These are phyloP conservation scores for Catocala fraxini DNA, from an alignment of 2,888 invertebrate genomes.

Conservation along the genomic window DNA sequence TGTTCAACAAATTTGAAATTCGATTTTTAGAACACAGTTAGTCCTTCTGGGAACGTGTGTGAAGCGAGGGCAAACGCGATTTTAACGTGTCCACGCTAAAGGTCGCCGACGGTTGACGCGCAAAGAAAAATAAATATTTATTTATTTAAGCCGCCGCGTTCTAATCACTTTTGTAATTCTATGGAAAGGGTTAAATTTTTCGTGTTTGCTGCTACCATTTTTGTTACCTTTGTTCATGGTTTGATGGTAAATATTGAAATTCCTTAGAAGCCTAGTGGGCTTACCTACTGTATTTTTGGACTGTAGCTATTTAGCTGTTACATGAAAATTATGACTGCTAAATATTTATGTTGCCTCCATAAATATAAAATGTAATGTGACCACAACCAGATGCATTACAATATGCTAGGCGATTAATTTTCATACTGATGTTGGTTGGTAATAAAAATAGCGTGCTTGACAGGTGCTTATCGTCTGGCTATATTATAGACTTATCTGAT, in stretches of 20 bases:
- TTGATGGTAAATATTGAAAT: constrained; percentile 55
- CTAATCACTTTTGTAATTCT: constrained; percentile 79
- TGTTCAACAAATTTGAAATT: constrained; percentile 62
- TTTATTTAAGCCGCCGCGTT: constrained; percentile 55
- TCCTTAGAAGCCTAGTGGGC: constrained; percentile 32
- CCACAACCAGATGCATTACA: constrained; percentile 17
- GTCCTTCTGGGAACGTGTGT: constrained; percentile 75
- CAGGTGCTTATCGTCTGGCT: constrained; percentile 27
- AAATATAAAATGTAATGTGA: constrained; percentile 10
- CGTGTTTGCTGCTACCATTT: constrained; percentile 62
- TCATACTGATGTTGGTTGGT: constrained; percentile 22
- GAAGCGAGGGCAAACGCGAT: constrained; percentile 58
- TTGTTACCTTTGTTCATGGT: constrained; percentile 50
- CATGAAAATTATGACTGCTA: constrained; percentile 18
- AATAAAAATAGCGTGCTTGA: constrained; percentile 27
- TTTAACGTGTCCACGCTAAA: constrained; percentile 74
- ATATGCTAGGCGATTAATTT: constrained; percentile 25
- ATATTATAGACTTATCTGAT: constrained; percentile 34
- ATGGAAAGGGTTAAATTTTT: constrained; percentile 61
- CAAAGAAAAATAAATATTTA: constrained; percentile 68
- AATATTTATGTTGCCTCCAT: constrained; percentile 3
- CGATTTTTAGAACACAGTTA: constrained; percentile 67
- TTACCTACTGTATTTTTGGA: constrained; percentile 33
- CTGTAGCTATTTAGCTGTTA: constrained; percentile 2
- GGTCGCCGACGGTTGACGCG: constrained; percentile 50